Conservation (phyloP, 2,113 vertebrate species). For the Osmerus mordax region DNA sequence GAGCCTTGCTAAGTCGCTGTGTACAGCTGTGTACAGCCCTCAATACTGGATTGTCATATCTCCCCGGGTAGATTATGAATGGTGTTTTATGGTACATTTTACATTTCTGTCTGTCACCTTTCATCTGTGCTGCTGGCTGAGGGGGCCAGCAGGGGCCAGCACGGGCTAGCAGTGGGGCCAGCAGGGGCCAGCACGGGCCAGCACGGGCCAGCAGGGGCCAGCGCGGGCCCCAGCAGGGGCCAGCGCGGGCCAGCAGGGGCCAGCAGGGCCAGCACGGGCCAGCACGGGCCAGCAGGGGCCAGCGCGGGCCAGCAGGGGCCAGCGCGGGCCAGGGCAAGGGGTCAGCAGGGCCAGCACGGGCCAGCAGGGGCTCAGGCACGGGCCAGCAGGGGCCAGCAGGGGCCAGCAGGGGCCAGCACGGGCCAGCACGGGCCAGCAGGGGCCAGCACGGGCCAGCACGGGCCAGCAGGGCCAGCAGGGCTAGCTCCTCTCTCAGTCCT, state of each 20-base stretch:
- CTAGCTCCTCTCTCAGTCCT: no score
- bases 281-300: slow-evolving; percentile 11
- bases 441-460: not conserved
- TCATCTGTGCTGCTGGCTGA: slow-evolving; percentile 31
- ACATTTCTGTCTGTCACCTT: slow-evolving; percentile 39
- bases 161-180: not conserved
- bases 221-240: no score
- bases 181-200: not conserved
- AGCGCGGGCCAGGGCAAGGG: slow-evolving; percentile 1
- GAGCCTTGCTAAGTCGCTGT: not conserved
- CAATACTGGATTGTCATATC: not conserved
- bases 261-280: no score
- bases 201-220: slow-evolving; percentile 10
- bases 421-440: slow-evolving; percentile 21
- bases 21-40: slow-evolving; percentile 11
- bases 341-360: no score
- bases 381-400: slow-evolving; percentile 9
- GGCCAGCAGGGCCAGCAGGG: slow-evolving; percentile 7
- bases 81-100: slow-evolving; percentile 23
- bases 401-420: slow-evolving; percentile 11
- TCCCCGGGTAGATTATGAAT: no score
- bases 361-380: slow-evolving; percentile 15
- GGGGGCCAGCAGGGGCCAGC: slow-evolving; percentile 5
- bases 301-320: no score
- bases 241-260: slow-evolving; percentile 13